Evolutionary conservation across 2,797 vertebrate genomes (phyloP), one percentile per base, ranked within the genome.

Genomic region (Acrossocheilus wenchowensis): DNA sequence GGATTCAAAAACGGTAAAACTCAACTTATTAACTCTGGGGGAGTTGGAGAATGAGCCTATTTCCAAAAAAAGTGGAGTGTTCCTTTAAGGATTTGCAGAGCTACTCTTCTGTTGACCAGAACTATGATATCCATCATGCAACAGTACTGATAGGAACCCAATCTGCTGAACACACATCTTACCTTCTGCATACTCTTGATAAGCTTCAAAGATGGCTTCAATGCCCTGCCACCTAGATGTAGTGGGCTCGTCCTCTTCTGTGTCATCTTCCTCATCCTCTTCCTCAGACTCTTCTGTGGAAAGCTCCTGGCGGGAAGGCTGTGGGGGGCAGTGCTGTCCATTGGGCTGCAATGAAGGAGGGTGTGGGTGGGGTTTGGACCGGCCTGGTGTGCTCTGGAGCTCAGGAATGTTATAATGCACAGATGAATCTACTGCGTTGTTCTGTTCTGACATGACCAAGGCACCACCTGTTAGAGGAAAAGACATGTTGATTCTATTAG

Each of bases 381-480:
- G 93, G 60, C 93, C 92, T n/a, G 94, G 93, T 30, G 95, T 89
- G 6, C 96, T 94, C 94, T 98, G 97, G 82, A 99, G 95, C 96
- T 99, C 98, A 0, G 98, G 97, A 96, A 99, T 98, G 97, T 99
- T 99, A 95, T 99, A 99, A 94, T 97, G 98, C 92, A 99, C 95
- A 1, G 97, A 97, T 0, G 97, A 91, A 80, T 99, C 98, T 1
- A 97, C 94, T 39, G 96, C 96, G 92, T 98, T 97, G 89, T 96
- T 98, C 79, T 97, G 96, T 89, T 98, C 98, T 0, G 97, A 96
- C 17, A 94, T 94, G 83, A 96, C 95, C 14, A 94, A 83, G 0
- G 94, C 86, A 11, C 92, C 95, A 82, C 95, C 97, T 98, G 86
- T 0, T 60, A 87, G 83, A 57, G 57, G 8, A 75, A 60, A 15